These are phyloP conservation scores for Clarias laeviceps DNA, from an alignment of 2,797 vertebrate species.

Conservation along the genomic window DNA sequence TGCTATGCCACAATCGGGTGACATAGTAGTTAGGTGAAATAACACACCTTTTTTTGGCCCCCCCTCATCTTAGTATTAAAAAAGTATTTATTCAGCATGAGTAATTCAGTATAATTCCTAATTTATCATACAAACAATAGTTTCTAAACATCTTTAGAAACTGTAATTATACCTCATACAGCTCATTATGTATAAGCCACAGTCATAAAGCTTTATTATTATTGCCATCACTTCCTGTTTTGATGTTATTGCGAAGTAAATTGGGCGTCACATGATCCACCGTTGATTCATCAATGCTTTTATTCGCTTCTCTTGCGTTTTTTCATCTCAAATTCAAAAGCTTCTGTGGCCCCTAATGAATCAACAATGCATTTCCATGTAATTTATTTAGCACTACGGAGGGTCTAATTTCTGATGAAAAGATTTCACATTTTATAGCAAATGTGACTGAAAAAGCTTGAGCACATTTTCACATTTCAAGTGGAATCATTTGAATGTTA, in stretches of 20 bases:
- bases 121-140: not conserved
- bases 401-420: not conserved
- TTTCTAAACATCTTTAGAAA: not conserved
- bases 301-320: not conserved
- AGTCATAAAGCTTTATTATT: not conserved
- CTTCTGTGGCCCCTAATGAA: not conserved
- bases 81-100: not conserved
- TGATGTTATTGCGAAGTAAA: not conserved
- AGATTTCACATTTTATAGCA: not conserved
- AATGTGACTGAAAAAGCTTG: not conserved
- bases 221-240: not conserved
- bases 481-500: slow-evolving; percentile 11
- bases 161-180: not conserved
- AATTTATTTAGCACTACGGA: not conserved
- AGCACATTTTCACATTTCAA: not conserved
- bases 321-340: not conserved
- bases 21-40: not conserved
- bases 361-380: not conserved
- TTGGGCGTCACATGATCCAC: not conserved
- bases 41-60: not conserved
- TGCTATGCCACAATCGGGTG: not conserved
- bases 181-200: not conserved
- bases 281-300: not conserved
- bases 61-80: not conserved
- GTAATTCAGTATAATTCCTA: not conserved